phyloP scores from a whole-genome alignment of 1,140 invertebrate genomes.

The Mya arenaria region DNA sequence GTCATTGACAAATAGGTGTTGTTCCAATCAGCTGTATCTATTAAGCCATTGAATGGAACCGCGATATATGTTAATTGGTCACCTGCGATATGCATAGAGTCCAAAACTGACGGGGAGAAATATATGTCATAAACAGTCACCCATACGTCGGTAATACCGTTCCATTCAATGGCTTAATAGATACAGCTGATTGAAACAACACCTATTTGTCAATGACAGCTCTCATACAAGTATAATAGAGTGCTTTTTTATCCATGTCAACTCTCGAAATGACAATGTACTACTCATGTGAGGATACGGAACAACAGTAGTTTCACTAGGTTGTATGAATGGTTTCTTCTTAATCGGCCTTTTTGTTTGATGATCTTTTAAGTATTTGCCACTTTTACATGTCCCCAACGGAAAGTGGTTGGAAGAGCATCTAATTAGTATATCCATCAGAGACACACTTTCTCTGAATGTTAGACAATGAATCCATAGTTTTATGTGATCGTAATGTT shows the following conservation, averaged over 20 bases:
- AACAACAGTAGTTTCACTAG: constrained; percentile 72
- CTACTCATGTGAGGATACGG: constrained; percentile 69
- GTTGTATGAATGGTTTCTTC: constrained; percentile 76
- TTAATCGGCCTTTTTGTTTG: constrained; percentile 62
- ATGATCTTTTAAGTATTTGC: constrained; percentile 17
- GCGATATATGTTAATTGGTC: too few relatives aligned
- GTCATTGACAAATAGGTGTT: constrained; percentile 77
- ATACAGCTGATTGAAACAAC: constrained; percentile 77
- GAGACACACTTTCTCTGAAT: too few relatives aligned
- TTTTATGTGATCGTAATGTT: constrained; percentile 38
- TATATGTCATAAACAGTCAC: too few relatives aligned
- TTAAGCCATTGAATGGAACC: constrained; percentile 71
- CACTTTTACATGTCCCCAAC: too few relatives aligned
- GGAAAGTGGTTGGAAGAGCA: too few relatives aligned
- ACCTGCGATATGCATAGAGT: too few relatives aligned
- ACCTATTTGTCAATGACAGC: constrained; percentile 75
- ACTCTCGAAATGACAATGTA: constrained; percentile 63
- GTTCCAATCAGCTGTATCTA: constrained; percentile 78
- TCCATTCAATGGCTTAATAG: constrained; percentile 74
- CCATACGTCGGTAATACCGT: too few relatives aligned
- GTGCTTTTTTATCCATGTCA: constrained; percentile 70
- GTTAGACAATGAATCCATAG: too few relatives aligned
- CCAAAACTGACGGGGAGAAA: too few relatives aligned
- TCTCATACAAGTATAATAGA: constrained; percentile 78
- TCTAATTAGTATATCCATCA: too few relatives aligned